Evolutionary conservation across 2,113 vertebrate species (phyloP).

Genomic region (Athene cunicularia): DNA sequence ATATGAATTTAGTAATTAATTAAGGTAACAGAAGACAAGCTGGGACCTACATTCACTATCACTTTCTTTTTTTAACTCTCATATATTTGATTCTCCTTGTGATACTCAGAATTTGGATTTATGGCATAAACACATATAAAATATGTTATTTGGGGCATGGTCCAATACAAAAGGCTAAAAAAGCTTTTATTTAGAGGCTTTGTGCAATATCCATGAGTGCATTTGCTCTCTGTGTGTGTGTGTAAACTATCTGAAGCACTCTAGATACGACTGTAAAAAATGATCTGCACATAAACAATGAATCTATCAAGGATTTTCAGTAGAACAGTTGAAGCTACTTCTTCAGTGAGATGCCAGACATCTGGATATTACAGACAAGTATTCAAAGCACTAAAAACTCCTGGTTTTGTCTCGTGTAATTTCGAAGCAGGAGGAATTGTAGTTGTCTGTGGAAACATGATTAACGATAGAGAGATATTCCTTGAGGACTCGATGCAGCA

Average conservation of each 20-base stretch:
- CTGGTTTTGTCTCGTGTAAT: neutral
- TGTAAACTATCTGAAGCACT: neutral
- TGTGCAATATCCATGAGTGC: accelerated
- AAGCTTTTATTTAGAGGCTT: neutral
- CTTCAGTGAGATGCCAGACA: slow-evolving; percentile 29
- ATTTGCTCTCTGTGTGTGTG: neutral
- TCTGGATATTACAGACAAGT: slow-evolving; percentile 12
- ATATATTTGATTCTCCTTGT: neutral
- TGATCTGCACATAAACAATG: neutral
- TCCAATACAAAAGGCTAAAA: neutral
- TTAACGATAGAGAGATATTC: neutral
- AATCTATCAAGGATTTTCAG: neutral
- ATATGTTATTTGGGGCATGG: neutral
- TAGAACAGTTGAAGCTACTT: neutral
- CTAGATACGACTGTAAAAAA: neutral
- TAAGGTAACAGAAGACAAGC: neutral
- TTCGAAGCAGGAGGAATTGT: neutral
- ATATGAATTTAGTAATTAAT: neutral
- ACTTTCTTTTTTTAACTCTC: neutral
- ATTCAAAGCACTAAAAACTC: neutral
- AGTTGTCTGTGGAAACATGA: neutral
- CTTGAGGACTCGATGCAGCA: neutral
- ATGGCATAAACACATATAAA: neutral
- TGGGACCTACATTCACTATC: neutral
- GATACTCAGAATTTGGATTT: neutral